These are phyloP conservation scores for Chloroceryle aenea DNA, from an alignment of 2,113 vertebrate species.

Conservation along the genomic window DNA sequence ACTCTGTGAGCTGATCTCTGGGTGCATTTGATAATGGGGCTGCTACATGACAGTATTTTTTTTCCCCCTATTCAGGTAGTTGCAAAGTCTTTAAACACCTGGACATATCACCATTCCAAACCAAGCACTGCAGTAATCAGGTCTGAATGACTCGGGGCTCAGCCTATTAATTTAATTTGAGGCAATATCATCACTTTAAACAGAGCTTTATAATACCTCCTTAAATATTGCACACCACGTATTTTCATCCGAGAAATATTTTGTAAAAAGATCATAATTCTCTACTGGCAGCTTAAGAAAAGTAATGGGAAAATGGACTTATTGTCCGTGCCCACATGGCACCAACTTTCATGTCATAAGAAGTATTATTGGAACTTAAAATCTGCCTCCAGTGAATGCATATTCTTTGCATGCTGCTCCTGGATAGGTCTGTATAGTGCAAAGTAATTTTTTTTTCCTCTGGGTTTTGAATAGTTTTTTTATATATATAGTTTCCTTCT, in stretches of 20 bases:
- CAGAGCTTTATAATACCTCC: not conserved
- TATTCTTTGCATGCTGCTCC: not conserved
- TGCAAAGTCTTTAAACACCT: not conserved
- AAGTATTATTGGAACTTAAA: not conserved
- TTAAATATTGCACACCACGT: not conserved
- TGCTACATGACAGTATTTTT: not conserved
- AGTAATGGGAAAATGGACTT: not conserved
- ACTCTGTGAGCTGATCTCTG: not conserved
- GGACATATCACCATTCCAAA: not conserved
- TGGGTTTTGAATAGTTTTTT: not conserved
- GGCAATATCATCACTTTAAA: not conserved
- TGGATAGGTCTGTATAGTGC: not conserved
- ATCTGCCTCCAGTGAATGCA: not conserved
- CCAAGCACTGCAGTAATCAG: not conserved
- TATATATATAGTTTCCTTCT: not conserved
- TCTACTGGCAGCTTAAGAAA: not conserved
- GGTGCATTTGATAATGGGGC: not conserved
- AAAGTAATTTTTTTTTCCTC: not conserved
- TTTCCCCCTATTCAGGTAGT: not conserved
- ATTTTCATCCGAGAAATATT: not conserved
- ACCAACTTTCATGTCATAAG: not conserved
- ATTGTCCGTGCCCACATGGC: not conserved
- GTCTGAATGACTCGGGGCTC: not conserved
- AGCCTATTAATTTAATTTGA: not conserved
- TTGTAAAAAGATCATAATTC: not conserved